Conservation (phyloP, 1,140 invertebrate genomes). For the Xylocopa sonorina region DNA sequence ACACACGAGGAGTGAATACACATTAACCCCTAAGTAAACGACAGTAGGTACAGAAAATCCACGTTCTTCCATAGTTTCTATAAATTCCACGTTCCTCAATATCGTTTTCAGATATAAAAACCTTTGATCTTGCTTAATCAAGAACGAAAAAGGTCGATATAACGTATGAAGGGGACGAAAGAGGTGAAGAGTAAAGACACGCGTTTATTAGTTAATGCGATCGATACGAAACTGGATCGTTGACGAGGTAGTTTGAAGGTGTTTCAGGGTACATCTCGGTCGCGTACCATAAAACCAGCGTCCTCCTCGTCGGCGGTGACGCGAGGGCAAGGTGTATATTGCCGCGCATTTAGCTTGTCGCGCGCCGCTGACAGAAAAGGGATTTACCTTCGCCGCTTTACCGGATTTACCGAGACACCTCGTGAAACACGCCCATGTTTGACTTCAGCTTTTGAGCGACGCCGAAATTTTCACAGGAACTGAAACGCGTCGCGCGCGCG, state of each 20-base stretch:
- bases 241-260: background rate
- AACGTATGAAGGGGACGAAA: too few species aligned
- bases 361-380: slow-evolving; percentile 51
- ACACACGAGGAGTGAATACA: too few species aligned
- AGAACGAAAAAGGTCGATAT: too few species aligned
- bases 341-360: slow-evolving; percentile 44
- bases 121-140: too few species aligned
- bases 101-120: too few species aligned
- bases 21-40: too few species aligned
- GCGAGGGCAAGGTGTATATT: slow-evolving; percentile 14
- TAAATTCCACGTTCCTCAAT: too few species aligned
- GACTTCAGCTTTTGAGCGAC: slow-evolving; percentile 79
- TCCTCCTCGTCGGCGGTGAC: too few species aligned
- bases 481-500: slow-evolving; percentile 68
- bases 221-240: background rate
- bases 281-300: background rate
- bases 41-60: too few species aligned
- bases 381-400: slow-evolving; percentile 65
- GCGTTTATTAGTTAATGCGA: background rate
- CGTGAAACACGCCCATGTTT: slow-evolving; percentile 79
- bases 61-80: too few species aligned
- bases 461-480: slow-evolving; percentile 79
- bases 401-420: slow-evolving; percentile 74
- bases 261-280: slow-evolving; percentile 1
- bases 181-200: background rate